Percentiles rank a stretch among this genome's conserved stretches.
Conservation (phyloP, 2,797 vertebrate genomes). For the Alouatta caraya region DNA sequence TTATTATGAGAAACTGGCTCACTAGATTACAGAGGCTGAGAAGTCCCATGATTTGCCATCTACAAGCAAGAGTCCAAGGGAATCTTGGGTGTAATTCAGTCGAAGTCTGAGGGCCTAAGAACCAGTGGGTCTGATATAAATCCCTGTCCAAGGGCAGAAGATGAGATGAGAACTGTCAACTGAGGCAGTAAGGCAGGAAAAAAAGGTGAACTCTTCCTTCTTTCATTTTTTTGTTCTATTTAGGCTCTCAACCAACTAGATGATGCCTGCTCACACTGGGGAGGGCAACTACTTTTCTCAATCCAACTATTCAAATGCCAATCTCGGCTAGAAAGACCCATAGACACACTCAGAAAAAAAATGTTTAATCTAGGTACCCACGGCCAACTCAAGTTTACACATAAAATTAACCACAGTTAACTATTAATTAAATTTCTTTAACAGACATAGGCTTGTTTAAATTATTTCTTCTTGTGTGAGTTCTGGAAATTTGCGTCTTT, state of each 20-base stretch:
- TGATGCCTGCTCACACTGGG: neutral
- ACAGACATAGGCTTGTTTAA: neutral
- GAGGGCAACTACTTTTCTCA: neutral
- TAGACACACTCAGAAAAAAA: neutral
- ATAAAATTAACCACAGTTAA: neutral
- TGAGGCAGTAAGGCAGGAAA: neutral
- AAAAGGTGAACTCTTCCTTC: no score
- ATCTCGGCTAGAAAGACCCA: neutral
- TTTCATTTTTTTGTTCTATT: neutral
- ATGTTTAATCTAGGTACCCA: neutral
- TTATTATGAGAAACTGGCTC: neutral
- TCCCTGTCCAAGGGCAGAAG: neutral
- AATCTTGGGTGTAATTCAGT: neutral
- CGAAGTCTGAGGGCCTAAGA: neutral
- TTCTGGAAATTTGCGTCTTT: neutral
- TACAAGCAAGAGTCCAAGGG: neutral
- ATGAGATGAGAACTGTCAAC: neutral
- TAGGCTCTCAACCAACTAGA: neutral
- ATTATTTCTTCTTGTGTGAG: neutral
- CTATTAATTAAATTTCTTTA: neutral
- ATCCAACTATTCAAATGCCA: neutral
- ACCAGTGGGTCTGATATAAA: neutral
- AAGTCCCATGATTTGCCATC: neutral
- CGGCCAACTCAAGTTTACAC: neutral
- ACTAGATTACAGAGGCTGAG: neutral